Conservation (phyloP, 2,888 invertebrate genomes). For the Sphaeridia pumilis region DNA sequence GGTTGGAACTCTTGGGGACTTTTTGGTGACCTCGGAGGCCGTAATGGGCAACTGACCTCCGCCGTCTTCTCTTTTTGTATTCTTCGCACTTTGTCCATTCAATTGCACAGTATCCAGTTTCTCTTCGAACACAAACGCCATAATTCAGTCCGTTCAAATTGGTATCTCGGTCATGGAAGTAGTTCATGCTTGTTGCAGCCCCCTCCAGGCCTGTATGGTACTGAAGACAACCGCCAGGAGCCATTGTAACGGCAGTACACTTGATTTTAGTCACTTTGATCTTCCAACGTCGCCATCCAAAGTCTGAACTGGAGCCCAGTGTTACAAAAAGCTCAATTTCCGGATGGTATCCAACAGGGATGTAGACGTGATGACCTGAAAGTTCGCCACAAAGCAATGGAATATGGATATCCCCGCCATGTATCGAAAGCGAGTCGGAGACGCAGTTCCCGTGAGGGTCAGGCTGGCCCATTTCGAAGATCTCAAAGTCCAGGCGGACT, state of each 20-base stretch:
- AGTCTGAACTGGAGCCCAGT: constrained; percentile 18
- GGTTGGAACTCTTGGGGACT: no score
- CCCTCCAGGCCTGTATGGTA: constrained; percentile 22
- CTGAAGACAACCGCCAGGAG: constrained; percentile 31
- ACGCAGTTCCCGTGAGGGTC: constrained; percentile 23
- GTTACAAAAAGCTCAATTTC: constrained; percentile 22
- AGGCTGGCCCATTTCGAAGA: constrained; percentile 50
- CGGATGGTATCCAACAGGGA: constrained; percentile 28
- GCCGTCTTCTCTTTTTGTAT: neutral
- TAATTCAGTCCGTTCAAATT: constrained; percentile 32
- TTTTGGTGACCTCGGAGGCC: no score
- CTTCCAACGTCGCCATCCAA: constrained; percentile 31
- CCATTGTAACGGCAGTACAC: constrained; percentile 25
- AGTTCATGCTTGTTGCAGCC: constrained; percentile 31
- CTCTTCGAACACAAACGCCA: constrained; percentile 32
- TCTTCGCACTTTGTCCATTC: constrained; percentile 13
- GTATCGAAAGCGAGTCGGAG: constrained; percentile 23
- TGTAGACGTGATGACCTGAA: constrained; percentile 32
- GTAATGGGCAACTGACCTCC: no score
- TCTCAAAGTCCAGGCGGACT: constrained; percentile 55
- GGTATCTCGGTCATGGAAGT: constrained; percentile 20
- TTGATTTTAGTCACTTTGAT: constrained; percentile 29
- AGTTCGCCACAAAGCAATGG: constrained; percentile 34
- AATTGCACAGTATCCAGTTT: constrained; percentile 34
- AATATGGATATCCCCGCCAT: constrained; percentile 25